Conservation (phyloP, 2,888 invertebrate species). For the Gastrophysa polygoni region DNA sequence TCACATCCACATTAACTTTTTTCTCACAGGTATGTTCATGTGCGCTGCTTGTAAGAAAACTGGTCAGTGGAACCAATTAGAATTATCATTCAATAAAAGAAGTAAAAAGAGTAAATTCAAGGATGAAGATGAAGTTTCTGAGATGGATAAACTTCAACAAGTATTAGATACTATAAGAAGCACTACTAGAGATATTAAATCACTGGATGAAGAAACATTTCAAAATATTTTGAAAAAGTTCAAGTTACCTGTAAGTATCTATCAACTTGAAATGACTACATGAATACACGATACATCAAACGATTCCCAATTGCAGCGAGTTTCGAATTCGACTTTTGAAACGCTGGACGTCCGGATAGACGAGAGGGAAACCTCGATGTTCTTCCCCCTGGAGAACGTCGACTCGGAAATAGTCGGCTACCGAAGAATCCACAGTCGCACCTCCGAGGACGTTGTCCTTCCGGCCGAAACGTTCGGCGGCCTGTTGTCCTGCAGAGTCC, state of each 20-base stretch:
- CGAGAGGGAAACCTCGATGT: constrained; percentile 61
- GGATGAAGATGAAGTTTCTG: constrained; percentile 46
- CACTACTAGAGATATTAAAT: constrained; percentile 58
- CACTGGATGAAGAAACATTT: constrained; percentile 58
- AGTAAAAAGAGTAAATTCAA: constrained; percentile 35
- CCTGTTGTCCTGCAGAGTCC: constrained; percentile 59
- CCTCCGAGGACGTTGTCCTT: constrained; percentile 39
- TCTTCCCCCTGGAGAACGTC: constrained; percentile 71
- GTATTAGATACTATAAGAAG: constrained; percentile 60
- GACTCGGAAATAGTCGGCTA: constrained; percentile 70
- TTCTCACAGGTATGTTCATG: constrained; percentile 67
- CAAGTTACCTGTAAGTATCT: constrained; percentile 62
- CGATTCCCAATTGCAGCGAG: constrained; percentile 49
- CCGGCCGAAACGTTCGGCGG: constrained; percentile 59
- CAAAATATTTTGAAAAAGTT: constrained; percentile 62
- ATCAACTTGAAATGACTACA: too few relatives aligned
- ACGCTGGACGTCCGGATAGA: constrained; percentile 65
- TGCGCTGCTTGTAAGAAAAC: constrained; percentile 73
- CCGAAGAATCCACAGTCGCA: constrained; percentile 57
- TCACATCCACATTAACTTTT: background rate
- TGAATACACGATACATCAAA: too few relatives aligned
- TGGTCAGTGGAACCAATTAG: constrained; percentile 68
- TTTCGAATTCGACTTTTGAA: constrained; percentile 57
- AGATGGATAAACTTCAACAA: constrained; percentile 56
- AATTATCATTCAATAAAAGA: constrained; percentile 58